Evolutionary conservation across 2,113 vertebrate species (phyloP).

Genomic region (Cebus imitator): DNA sequence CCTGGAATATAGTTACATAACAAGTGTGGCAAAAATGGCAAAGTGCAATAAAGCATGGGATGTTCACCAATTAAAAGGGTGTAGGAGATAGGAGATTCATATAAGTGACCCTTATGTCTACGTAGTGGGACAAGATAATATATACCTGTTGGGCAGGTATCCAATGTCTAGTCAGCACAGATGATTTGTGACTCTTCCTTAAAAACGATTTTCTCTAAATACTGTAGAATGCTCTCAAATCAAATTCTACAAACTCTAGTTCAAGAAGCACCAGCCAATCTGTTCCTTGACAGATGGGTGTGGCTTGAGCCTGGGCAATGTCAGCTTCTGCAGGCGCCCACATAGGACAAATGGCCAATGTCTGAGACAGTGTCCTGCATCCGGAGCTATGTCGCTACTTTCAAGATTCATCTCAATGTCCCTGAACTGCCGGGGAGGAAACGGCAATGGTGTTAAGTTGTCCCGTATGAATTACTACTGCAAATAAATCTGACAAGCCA

Average conservation of each 20-base stretch:
- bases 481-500: conserved; percentile 69
- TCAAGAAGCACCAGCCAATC: neutral
- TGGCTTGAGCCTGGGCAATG: too few species aligned
- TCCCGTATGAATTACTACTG: conserved; percentile 53
- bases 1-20: too few species aligned
- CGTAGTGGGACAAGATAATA: rapidly evolving
- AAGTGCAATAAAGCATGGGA: neutral
- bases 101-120: rapidly evolving
- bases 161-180: neutral
- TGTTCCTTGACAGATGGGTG: rapidly evolving
- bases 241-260: neutral
- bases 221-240: neutral
- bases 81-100: too few species aligned
- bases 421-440: conserved; percentile 12
- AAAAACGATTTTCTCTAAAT: neutral
- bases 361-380: conserved; percentile 3
- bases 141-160: rapidly evolving
- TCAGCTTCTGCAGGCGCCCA: neutral
- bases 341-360: neutral
- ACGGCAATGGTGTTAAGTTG: conserved; percentile 17
- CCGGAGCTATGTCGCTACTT: conserved; percentile 2
- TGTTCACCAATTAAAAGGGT: neutral
- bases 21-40: rapidly evolving
- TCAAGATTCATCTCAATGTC: conserved; percentile 59
- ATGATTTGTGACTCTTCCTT: neutral